Evolutionary conservation across 2,113 vertebrate genomes (phyloP).

Genomic region (Centropristis striata): DNA sequence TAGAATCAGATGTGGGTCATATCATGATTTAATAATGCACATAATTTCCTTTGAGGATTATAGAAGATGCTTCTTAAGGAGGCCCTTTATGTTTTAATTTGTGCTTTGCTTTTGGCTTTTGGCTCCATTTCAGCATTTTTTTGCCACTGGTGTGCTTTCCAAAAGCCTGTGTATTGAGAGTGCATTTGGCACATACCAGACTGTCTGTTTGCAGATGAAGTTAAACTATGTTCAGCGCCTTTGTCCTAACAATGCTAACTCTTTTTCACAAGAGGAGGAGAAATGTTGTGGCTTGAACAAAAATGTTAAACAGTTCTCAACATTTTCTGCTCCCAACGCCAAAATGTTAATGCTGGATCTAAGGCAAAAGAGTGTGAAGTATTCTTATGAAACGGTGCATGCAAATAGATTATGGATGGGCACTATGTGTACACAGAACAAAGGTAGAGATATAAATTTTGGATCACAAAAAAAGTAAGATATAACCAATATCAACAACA

Average conservation of each 20-base stretch:
- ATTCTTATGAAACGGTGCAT: not conserved
- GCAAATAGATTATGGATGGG: not conserved
- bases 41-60: constrained; percentile 28
- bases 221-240: constrained; percentile 30
- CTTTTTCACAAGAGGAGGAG: constrained; percentile 56
- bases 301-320: constrained; percentile 48
- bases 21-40: constrained; percentile 26
- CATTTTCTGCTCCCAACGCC: constrained; percentile 20
- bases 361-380: not conserved
- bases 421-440: not conserved
- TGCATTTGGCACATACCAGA: constrained; percentile 30
- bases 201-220: constrained; percentile 51
- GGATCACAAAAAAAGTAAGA: not conserved
- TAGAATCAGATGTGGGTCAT: constrained; percentile 19
- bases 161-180: not conserved
- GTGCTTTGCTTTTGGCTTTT: not conserved
- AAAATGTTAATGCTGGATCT: not conserved
- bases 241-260: constrained; percentile 37
- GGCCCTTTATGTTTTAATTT: constrained; percentile 30
- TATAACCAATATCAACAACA: not conserved
- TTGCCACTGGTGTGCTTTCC: not conserved
- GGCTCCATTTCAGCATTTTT: constrained; percentile 14
- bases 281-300: constrained; percentile 46
- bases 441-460: not conserved
- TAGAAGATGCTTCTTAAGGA: not conserved